Evolutionary conservation across 2,113 vertebrate species (phyloP).

Genomic region (Chionomys nivalis): DNA sequence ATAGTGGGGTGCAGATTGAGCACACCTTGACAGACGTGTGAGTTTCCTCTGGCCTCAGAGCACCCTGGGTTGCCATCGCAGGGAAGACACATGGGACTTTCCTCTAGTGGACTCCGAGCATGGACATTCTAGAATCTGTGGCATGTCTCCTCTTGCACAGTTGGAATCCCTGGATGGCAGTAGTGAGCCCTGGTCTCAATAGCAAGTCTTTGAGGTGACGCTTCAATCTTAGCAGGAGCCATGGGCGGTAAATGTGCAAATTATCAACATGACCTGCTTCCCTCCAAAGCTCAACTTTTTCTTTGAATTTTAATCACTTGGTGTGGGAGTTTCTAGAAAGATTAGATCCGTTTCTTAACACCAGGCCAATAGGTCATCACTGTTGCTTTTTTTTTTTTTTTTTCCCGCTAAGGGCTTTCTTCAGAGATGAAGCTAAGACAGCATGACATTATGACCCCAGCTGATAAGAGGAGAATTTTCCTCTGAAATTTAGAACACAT

Average conservation of each 20-base stretch:
- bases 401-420: not conserved
- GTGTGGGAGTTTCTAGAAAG: too few species aligned
- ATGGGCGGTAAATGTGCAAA: fast-evolving
- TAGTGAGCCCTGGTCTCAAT: too few species aligned
- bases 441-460: not conserved
- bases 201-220: not conserved
- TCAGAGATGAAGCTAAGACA: not conserved
- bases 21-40: fast-evolving
- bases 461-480: not conserved
- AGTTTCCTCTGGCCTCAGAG: not conserved
- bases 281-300: not conserved
- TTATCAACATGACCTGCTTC: not conserved
- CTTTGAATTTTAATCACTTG: not conserved
- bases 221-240: not conserved
- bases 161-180: too few species aligned
- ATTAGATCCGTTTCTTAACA: not conserved
- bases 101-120: not conserved
- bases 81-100: not conserved
- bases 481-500: not conserved
- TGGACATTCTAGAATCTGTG: not conserved
- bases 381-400: too few species aligned
- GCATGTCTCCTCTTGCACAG: not conserved
- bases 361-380: not conserved
- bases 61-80: fast-evolving
- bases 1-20: not conserved